A percentile compares a stretch with the other conserved stretches of the same genome.
Conservation (phyloP, 1,140 invertebrate species). For the Cotesia vestalis region DNA sequence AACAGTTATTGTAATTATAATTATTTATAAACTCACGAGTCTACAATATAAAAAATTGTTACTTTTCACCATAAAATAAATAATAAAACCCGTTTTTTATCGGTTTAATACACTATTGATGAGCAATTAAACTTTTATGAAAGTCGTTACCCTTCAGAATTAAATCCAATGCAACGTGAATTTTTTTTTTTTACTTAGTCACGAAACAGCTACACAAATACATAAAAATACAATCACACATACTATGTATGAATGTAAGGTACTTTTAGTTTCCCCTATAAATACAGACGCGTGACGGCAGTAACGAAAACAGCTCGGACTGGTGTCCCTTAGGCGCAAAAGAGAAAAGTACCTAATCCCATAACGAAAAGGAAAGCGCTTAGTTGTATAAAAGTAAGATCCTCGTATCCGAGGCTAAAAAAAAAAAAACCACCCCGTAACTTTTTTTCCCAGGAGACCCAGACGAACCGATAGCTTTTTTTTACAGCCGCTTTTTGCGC, state of each 20-base stretch:
- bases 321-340: slow-evolving; percentile 8
- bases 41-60: too few species aligned
- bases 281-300: neutral
- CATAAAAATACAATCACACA: neutral
- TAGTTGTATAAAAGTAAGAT: slow-evolving; percentile 14
- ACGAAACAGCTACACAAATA: neutral
- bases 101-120: neutral
- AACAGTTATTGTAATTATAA: too few species aligned
- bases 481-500: too few species aligned
- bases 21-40: too few species aligned
- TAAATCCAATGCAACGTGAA: neutral
- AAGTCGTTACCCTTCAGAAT: slow-evolving; percentile 20
- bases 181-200: neutral
- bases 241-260: neutral
- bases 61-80: neutral
- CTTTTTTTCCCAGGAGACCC: slow-evolving; percentile 14
- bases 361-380: slow-evolving; percentile 39
- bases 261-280: slow-evolving; percentile 8
- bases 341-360: slow-evolving; percentile 37
- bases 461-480: too few species aligned
- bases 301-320: slow-evolving; percentile 6
- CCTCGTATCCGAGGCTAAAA: slow-evolving; percentile 21
- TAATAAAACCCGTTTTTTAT: slow-evolving; percentile 5
- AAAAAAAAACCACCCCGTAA: slow-evolving; percentile 27
- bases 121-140: slow-evolving; percentile 38